Evolutionary conservation across 1,140 invertebrate species (phyloP).

Genomic region (Pogonus chalceus): DNA sequence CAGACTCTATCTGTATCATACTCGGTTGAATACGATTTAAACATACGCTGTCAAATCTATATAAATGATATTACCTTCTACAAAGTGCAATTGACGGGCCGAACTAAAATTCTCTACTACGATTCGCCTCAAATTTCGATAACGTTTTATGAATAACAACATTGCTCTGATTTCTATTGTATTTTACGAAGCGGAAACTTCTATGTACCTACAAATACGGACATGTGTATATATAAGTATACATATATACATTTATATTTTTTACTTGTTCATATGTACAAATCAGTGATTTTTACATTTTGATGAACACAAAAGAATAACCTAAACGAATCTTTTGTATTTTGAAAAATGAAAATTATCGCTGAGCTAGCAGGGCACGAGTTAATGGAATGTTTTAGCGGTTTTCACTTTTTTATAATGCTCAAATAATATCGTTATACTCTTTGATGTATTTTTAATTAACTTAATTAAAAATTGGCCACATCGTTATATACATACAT

Average conservation of each 20-base stretch:
- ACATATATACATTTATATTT: background rate
- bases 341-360: background rate
- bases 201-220: background rate
- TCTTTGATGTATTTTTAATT: background rate
- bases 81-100: background rate
- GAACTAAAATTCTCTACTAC: background rate
- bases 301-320: background rate
- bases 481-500: no score
- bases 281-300: conserved; percentile 2
- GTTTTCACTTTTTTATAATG: background rate
- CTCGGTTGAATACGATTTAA: background rate
- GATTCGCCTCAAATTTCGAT: conserved; percentile 3
- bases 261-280: background rate
- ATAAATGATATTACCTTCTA: no score
- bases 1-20: no score
- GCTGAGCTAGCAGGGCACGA: background rate
- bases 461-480: background rate
- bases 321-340: conserved; percentile 1
- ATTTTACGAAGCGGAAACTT: background rate
- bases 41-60: background rate
- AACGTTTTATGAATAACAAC: background rate
- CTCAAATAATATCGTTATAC: background rate
- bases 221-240: background rate
- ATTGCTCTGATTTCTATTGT: background rate
- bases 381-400: no score